These are phyloP conservation scores for Nestor notabilis DNA, from an alignment of 2,113 vertebrate genomes.

Conservation along the genomic window DNA sequence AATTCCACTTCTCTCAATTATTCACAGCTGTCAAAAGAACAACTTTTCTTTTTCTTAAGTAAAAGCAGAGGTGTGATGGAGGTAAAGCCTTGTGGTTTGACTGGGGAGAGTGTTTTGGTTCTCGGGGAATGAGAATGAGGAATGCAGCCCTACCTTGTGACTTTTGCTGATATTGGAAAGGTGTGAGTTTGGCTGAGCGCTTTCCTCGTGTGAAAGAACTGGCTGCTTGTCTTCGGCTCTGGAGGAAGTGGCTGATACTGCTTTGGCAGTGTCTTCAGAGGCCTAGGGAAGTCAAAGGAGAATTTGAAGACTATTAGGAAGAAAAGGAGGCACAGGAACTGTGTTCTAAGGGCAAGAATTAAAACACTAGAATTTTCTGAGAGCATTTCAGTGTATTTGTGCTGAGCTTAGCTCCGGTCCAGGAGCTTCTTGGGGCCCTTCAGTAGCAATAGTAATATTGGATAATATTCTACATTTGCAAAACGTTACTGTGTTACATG, in stretches of 20 bases:
- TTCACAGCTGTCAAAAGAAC: slow-evolving; percentile 43
- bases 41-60: neutral
- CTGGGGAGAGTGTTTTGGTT: neutral
- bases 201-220: neutral
- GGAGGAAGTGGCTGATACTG: slow-evolving; percentile 49
- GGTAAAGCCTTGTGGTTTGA: neutral
- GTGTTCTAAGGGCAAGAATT: neutral
- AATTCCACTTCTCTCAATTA: slow-evolving; percentile 4
- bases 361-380: neutral
- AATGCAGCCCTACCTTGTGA: slow-evolving; percentile 21
- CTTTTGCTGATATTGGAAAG: slow-evolving; percentile 3
- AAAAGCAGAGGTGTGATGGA: neutral
- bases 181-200: neutral
- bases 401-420: neutral
- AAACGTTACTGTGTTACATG: neutral
- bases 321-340: neutral
- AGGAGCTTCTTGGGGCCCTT: neutral
- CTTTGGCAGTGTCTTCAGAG: slow-evolving; percentile 24
- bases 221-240: neutral
- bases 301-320: neutral
- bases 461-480: neutral
- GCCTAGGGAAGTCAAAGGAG: slow-evolving; percentile 59
- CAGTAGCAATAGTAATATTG: neutral
- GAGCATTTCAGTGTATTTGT: neutral
- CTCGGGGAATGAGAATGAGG: neutral